Conservation (phyloP, 2,888 invertebrate species). For the Boloria selene region DNA sequence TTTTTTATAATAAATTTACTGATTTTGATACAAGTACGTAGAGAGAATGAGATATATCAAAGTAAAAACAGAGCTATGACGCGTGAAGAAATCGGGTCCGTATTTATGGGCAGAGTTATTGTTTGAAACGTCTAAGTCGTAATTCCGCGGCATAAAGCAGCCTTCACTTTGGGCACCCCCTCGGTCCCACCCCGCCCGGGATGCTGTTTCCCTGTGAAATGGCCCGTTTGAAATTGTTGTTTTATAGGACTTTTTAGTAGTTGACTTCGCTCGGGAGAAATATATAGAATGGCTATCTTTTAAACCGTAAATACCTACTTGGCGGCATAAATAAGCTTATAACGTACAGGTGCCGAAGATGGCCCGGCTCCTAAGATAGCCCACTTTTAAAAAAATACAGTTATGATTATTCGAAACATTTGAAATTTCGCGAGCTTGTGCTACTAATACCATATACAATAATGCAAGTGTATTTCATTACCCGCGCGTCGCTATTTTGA, state of each 20-base stretch:
- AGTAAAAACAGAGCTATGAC: constrained; percentile 76
- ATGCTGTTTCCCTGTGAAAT: constrained; percentile 81
- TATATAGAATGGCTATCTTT: constrained; percentile 70
- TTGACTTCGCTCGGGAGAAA: constrained; percentile 77
- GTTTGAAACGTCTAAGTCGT: constrained; percentile 83
- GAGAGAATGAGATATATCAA: constrained; percentile 40
- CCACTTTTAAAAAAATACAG: no score
- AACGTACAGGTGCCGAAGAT: no score
- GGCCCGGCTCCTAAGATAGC: no score
- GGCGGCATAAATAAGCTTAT: neutral
- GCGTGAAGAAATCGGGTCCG: constrained; percentile 80
- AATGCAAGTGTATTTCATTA: no score
- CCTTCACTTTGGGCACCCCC: constrained; percentile 71
- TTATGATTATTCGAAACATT: no score
- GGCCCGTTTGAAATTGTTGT: constrained; percentile 82
- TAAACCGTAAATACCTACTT: constrained; percentile 46
- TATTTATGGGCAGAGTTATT: constrained; percentile 81
- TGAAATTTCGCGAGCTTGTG: no score
- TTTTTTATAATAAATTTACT: constrained; percentile 3
- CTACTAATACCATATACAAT: no score
- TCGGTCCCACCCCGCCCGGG: constrained; percentile 57
- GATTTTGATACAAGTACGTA: constrained; percentile 10
- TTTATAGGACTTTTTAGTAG: constrained; percentile 82
- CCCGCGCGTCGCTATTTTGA: no score
- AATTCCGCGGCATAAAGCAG: constrained; percentile 79